A percentile compares a stretch with the other conserved stretches of the same genome.
These are phyloP conservation scores for Ornithoptera priamus DNA, from an alignment of 2,888 invertebrate species.

Conservation along the genomic window DNA sequence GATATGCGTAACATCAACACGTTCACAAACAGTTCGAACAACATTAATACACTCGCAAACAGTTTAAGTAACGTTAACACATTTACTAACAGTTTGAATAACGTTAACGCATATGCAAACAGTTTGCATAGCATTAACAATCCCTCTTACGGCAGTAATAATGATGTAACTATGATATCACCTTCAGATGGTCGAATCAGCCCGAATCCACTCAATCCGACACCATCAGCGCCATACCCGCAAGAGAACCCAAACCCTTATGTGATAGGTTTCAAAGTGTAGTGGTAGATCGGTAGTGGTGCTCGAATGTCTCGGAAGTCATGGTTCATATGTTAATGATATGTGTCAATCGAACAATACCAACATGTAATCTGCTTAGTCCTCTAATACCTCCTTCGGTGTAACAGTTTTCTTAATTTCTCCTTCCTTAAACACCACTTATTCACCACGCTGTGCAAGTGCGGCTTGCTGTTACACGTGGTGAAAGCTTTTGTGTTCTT, in stretches of 20 bases:
- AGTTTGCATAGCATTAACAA: not conserved
- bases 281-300: not conserved
- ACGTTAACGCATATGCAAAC: not conserved
- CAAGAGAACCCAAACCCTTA: constrained; percentile 15
- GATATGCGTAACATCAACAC: not conserved
- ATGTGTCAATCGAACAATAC: too few species aligned
- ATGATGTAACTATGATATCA: not conserved
- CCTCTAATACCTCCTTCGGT: too few species aligned
- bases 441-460: too few species aligned
- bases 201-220: constrained; percentile 15
- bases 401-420: too few species aligned
- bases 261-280: constrained; percentile 31
- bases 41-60: not conserved
- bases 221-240: constrained; percentile 12
- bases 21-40: not conserved
- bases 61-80: not conserved
- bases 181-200: not conserved
- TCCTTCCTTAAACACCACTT: too few species aligned
- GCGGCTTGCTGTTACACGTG: too few species aligned
- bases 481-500: too few species aligned
- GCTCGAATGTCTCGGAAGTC: too few species aligned
- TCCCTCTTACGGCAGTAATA: not conserved
- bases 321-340: too few species aligned
- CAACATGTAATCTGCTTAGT: too few species aligned
- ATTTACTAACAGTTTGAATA: not conserved